phyloP scores from a whole-genome alignment of 2,888 invertebrate species.

The Muschampia plurimacula region DNA sequence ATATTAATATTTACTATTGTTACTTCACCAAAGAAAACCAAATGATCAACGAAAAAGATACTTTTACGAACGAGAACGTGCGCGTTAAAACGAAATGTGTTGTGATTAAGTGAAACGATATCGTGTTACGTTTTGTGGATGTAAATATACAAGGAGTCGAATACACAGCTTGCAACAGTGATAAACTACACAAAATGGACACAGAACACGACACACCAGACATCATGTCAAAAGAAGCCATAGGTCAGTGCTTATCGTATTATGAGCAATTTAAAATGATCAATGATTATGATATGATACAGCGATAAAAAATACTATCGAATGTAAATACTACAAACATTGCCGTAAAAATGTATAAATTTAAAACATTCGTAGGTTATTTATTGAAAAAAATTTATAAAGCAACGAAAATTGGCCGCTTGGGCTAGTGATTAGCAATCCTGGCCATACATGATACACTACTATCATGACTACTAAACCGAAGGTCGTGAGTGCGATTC shows the following conservation, averaged over 20 bases:
- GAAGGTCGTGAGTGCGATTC: too few species aligned
- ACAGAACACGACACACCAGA: constrained; percentile 66
- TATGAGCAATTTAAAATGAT: constrained; percentile 42
- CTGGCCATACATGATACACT: too few species aligned
- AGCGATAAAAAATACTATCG: too few species aligned
- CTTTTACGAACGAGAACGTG: constrained; percentile 21
- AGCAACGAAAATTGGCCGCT: too few species aligned
- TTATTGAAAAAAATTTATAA: too few species aligned
- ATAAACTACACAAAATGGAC: constrained; percentile 65
- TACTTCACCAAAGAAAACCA: constrained; percentile 10
- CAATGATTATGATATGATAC: too few species aligned
- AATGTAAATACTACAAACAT: too few species aligned
- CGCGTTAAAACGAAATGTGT: constrained; percentile 28
- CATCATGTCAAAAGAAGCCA: constrained; percentile 73
- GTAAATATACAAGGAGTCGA: constrained; percentile 44
- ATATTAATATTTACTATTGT: constrained; percentile 1
- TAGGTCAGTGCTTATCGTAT: constrained; percentile 70
- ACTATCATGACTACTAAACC: too few species aligned
- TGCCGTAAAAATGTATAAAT: too few species aligned
- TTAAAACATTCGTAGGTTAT: too few species aligned
- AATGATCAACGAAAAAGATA: constrained; percentile 28
- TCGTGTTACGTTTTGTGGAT: constrained; percentile 37
- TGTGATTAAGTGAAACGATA: constrained; percentile 35
- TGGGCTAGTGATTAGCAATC: too few species aligned
- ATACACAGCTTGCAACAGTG: constrained; percentile 43